Evolutionary conservation across 2,888 invertebrate genomes (phyloP).

Genomic region (Pyrochroa serraticornis): DNA sequence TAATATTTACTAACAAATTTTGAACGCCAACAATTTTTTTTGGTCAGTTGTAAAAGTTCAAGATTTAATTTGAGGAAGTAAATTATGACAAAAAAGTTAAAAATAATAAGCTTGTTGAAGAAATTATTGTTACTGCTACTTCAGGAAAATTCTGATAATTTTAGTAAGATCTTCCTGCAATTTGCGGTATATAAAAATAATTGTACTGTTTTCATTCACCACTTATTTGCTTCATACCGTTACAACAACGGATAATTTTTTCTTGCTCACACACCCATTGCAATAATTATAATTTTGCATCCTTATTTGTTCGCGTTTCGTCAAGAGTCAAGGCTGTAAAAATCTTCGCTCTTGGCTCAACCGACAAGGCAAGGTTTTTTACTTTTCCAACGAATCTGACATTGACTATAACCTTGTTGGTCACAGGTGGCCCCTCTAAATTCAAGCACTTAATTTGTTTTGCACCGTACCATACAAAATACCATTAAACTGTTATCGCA

Average conservation of each 20-base stretch:
- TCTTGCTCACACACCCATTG: not conserved
- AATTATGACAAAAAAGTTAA: too few relatives aligned
- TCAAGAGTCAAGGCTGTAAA: slow-evolving; percentile 24
- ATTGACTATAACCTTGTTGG: slow-evolving; percentile 24
- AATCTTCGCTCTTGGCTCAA: slow-evolving; percentile 13
- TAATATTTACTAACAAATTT: too few relatives aligned
- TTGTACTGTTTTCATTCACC: too few relatives aligned
- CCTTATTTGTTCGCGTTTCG: slow-evolving; percentile 24
- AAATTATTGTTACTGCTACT: too few relatives aligned
- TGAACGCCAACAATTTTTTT: too few relatives aligned
- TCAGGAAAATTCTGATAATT: too few relatives aligned
- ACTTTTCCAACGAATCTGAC: slow-evolving; percentile 16
- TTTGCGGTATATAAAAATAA: too few relatives aligned
- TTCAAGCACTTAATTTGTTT: not conserved
- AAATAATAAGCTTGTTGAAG: too few relatives aligned
- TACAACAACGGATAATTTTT: not conserved
- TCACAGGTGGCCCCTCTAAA: slow-evolving; percentile 20
- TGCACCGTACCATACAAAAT: slow-evolving; percentile 4
- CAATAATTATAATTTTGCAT: slow-evolving; percentile 17
- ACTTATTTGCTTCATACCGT: slow-evolving; percentile 1
- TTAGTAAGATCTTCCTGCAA: too few relatives aligned
- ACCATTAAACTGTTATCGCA: not conserved
- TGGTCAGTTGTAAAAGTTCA: too few relatives aligned
- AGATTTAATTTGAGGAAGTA: too few relatives aligned
- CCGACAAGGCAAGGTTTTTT: slow-evolving; percentile 18